Evolutionary conservation across 2,888 invertebrate species (phyloP).

Genomic region (Epirrhoe alternata): DNA sequence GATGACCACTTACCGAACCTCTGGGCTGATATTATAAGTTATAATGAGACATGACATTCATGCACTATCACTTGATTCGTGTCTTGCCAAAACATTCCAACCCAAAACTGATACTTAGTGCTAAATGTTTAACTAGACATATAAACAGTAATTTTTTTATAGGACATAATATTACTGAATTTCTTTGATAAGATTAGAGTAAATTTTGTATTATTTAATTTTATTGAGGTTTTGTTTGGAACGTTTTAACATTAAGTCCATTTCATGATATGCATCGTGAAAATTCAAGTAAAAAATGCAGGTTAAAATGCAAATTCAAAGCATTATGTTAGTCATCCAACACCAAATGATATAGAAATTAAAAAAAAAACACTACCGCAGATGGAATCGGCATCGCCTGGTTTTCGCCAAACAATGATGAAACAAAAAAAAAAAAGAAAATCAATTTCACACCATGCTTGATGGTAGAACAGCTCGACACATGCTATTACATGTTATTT

Average conservation of each 20-base stretch:
- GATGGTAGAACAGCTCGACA: slow-evolving; percentile 47
- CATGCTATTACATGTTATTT: slow-evolving; percentile 10
- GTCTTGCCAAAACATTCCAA: no score
- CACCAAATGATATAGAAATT: slow-evolving; percentile 55
- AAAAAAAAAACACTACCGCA: slow-evolving; percentile 86
- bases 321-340: slow-evolving; percentile 55
- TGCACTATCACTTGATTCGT: no score
- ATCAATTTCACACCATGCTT: slow-evolving; percentile 75
- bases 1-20: no score
- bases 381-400: slow-evolving; percentile 89
- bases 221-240: neutral
- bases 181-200: neutral
- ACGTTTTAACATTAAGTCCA: neutral
- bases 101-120: no score
- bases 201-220: neutral
- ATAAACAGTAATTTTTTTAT: neutral
- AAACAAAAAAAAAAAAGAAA: slow-evolving; percentile 73
- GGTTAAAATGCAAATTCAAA: slow-evolving; percentile 29
- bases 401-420: slow-evolving; percentile 80
- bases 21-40: no score
- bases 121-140: no score
- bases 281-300: neutral
- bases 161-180: neutral
- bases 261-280: neutral
- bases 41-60: no score